A percentile compares a stretch with the other conserved stretches of the same genome.
phyloP scores from a whole-genome alignment of 2,797 vertebrate genomes.

The Cacajao melanocephalus region DNA sequence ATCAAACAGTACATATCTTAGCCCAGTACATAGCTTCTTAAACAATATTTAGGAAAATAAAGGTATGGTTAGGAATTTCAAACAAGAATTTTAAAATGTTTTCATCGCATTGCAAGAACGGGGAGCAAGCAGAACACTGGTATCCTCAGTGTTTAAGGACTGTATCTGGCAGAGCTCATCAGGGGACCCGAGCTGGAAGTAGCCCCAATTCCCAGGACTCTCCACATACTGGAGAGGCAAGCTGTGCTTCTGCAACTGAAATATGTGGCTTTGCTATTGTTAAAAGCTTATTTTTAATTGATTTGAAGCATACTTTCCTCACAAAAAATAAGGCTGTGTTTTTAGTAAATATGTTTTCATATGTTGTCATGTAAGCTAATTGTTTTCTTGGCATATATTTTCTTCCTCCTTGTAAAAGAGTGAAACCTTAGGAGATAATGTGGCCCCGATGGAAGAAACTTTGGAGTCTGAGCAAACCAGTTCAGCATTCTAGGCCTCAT shows the following conservation, averaged over 20 bases:
- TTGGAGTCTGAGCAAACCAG: not conserved
- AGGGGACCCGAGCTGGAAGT: not conserved
- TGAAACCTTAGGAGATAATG: not conserved
- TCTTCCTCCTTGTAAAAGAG: not conserved
- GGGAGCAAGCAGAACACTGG: not conserved
- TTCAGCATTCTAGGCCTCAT: not conserved
- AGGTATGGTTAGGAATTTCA: not conserved
- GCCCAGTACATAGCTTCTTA: not conserved
- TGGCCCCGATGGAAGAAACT: not conserved
- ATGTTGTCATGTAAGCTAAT: not conserved
- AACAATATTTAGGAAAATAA: not conserved
- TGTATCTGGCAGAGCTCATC: not conserved
- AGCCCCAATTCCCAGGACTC: not conserved
- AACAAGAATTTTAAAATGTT: not conserved
- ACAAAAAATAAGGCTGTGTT: not conserved
- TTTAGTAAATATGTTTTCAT: not conserved
- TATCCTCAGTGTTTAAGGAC: not conserved
- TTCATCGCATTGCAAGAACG: not conserved
- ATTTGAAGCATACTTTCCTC: not conserved
- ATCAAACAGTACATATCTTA: not conserved
- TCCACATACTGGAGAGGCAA: not conserved
- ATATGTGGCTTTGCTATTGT: not conserved
- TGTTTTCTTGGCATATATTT: not conserved
- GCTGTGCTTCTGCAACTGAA: not conserved
- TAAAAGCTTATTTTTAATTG: not conserved